Evolutionary conservation across 2,113 vertebrate genomes (phyloP), one percentile per base, ranked within the genome.

Genomic region (Semicossyphus pulcher): DNA sequence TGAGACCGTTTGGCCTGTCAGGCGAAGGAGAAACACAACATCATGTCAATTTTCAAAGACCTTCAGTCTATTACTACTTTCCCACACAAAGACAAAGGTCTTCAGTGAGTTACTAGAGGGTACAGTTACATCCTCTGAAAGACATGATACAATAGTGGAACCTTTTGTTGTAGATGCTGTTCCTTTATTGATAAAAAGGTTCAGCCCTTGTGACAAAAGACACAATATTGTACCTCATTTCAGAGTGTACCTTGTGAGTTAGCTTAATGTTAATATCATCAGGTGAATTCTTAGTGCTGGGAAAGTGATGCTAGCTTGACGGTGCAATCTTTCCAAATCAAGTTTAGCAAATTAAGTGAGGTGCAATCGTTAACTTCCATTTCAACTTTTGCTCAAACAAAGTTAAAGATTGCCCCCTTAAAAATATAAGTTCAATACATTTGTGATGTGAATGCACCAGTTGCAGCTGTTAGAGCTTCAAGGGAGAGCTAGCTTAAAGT

Each of bases 1-100:
- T 45, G 97, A 97, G 86, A 97, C 95, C 72, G 95, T 90, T 92
- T 99, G 98, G 94, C 96, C 97, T 99, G 94, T 76, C 45, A 82
- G 93, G 34, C 34, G 94, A 91, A 84, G 53, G 36, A 47, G 54
- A 51, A 62, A 62, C 69, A 45, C 39, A 74, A 63, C 49, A 78
- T 18, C 26, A 65, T 8, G 59, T 87, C 49, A 79, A 15, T 54
- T 74, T 80, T 53, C 54, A 72, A n/a, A 1, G 39, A 45, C 42
- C 26, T 28, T 64, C 34, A 16, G 60, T 23, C 25, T 47, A 51
- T 80, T 2, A 56, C n/a, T 31, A 11, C 67, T 53, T 76, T 80
- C 77, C 71, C 77, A 86, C 76, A 63, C 56, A 28, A 37, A 76
- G 57, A 67, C n/a, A 54, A 53, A 57, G 47, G n/a, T 49, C 41